Percentiles rank a stretch among this genome's conserved stretches.
These are phyloP conservation scores for Microplitis mediator DNA, from an alignment of 1,140 invertebrate genomes.

Conservation along the genomic window DNA sequence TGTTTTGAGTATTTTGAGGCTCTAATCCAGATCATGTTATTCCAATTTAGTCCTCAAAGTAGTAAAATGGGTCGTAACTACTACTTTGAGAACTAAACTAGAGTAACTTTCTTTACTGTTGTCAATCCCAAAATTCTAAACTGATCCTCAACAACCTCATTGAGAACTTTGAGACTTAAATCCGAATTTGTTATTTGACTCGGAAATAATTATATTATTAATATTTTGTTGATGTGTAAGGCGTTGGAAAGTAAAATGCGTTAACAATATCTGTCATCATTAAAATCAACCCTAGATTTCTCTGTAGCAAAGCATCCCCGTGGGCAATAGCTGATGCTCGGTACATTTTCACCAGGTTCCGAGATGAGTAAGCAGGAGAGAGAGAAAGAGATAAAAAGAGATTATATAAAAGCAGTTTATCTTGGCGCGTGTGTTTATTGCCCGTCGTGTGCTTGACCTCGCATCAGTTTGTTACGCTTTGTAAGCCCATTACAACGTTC, in stretches of 20 bases:
- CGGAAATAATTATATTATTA: not conserved
- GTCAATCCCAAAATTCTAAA: too few species aligned
- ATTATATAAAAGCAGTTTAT: constrained; percentile 54
- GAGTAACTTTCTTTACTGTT: too few species aligned
- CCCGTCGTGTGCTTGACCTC: constrained; percentile 61
- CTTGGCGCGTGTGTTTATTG: constrained; percentile 60
- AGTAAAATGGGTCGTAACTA: too few species aligned
- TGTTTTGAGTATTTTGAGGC: too few species aligned
- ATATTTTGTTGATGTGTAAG: not conserved
- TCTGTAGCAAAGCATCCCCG: constrained; percentile 1
- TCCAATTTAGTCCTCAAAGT: too few species aligned
- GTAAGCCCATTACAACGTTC: constrained; percentile 61
- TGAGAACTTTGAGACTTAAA: too few species aligned
- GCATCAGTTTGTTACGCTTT: constrained; percentile 64
- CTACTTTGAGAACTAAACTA: too few species aligned
- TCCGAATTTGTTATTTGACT: too few species aligned
- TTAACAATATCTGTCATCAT: constrained; percentile 33
- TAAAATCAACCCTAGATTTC: constrained; percentile 22
- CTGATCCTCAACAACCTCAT: too few species aligned
- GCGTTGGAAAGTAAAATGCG: constrained; percentile 18
- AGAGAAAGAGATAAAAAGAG: constrained; percentile 5
- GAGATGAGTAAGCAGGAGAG: not conserved
- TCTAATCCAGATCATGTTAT: too few species aligned
- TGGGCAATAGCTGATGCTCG: constrained; percentile 21
- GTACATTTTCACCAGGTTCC: constrained; percentile 46